phyloP scores from a whole-genome alignment of 2,888 invertebrate genomes.

The Eupithecia insigniata region DNA sequence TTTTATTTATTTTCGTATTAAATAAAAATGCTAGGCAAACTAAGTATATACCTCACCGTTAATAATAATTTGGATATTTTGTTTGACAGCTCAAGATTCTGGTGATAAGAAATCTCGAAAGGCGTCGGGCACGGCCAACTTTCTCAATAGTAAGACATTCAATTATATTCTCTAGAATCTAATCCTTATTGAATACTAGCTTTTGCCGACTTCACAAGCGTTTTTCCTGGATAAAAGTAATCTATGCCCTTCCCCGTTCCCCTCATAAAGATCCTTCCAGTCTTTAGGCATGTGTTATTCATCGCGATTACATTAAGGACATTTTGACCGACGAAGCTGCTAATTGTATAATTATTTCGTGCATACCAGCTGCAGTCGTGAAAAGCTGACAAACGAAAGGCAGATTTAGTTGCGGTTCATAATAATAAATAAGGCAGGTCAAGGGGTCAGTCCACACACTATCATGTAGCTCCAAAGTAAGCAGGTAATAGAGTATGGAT shows the following conservation, averaged over 20 bases:
- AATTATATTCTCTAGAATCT: background rate
- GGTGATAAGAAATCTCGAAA: conserved; percentile 76
- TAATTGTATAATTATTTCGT: background rate
- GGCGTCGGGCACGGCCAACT: conserved; percentile 67
- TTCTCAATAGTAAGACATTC: conserved; percentile 75
- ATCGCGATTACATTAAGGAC: background rate
- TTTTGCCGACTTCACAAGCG: background rate
- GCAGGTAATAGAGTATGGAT: too few relatives aligned
- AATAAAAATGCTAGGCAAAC: background rate
- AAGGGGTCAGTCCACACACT: too few relatives aligned
- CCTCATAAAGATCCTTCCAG: background rate
- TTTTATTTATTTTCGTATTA: background rate
- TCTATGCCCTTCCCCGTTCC: background rate
- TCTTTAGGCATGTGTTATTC: background rate
- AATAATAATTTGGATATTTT: conserved; percentile 19
- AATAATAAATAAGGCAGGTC: too few relatives aligned
- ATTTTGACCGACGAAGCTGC: background rate
- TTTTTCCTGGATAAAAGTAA: background rate
- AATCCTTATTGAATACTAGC: background rate
- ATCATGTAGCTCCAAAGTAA: too few relatives aligned
- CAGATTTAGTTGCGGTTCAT: too few relatives aligned
- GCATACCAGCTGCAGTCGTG: too few relatives aligned
- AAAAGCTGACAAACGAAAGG: background rate
- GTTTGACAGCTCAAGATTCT: conserved; percentile 68
- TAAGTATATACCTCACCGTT: background rate